Base-by-base conservation (phyloP, 2,888 invertebrate species). In the Bembecia ichneumoniformis region DNA sequence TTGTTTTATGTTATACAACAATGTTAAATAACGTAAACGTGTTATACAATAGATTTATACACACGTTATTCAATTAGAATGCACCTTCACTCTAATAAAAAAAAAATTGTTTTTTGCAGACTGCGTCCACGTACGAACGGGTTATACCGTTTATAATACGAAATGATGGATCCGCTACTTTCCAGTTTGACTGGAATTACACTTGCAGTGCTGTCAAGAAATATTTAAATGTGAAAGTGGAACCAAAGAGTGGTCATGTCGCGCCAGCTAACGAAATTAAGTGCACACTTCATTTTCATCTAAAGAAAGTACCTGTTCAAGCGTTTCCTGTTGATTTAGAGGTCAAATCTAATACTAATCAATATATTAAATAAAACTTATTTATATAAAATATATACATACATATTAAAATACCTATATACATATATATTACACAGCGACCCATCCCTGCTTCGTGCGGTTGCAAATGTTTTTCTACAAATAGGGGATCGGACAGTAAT, bases 81-180 rank as follows among this genome's bases (percentile, higher is more conserved):
- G n/a, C n/a, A n/a, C n/a, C n/a, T n/a, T n/a, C n/a, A n/a, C n/a
- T n/a, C n/a, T n/a, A n/a, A n/a, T n/a, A n/a, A n/a, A n/a, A n/a
- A n/a, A n/a, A n/a, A n/a, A n/a, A n/a, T n/a, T n/a, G n/a, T n/a
- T n/a, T 47, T 43, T 46, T 1, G 47, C 52, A 87, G 87, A 82
- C 83, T 40, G 84, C 83, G 35, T 84, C 84, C 16, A 80, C 80
- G 1, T 86, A 86, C 51, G 79, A 83, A 54, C 70, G 87, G 50
- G 74, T 64, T 13, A 66, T 87, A 55, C 74, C 74, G 5, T 86
- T 87, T 57, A 68, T 57, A 3, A 74, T 87, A 57, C 80, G 68
- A 51, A 87, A 87, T 51, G 72, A 83, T 36, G 87, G 87, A 1
- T 86, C 87, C 0, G 80, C 83, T 4, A 78, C 83, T 1, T 84